These are phyloP conservation scores for Synanthedon vespiformis DNA, from an alignment of 2,888 invertebrate species.

Conservation along the genomic window DNA sequence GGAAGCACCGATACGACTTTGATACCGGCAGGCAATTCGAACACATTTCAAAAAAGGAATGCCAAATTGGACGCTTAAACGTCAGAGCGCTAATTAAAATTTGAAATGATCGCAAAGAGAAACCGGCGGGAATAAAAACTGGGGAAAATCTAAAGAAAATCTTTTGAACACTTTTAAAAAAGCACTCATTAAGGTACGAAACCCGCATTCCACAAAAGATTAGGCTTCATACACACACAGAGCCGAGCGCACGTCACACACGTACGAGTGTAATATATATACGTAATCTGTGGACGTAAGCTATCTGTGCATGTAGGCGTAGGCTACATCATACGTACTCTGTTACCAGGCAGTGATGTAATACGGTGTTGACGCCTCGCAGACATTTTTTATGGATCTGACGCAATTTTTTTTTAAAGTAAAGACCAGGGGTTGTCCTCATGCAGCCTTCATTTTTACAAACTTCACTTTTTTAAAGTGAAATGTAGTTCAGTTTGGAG, in stretches of 20 bases:
- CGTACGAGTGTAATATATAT: not conserved
- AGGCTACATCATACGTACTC: slow-evolving; percentile 8
- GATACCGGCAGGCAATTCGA: no score
- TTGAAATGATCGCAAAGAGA: not conserved
- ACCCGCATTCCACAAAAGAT: slow-evolving; percentile 66
- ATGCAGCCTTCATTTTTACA: slow-evolving; percentile 1
- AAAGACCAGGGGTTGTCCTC: slow-evolving; percentile 31
- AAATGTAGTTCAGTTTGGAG: no score
- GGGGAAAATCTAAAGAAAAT: not conserved
- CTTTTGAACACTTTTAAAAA: slow-evolving; percentile 58
- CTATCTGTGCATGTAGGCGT: slow-evolving; percentile 11
- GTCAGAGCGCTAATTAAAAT: not conserved
- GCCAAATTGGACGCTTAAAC: not conserved
- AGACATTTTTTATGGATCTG: slow-evolving; percentile 69
- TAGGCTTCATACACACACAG: slow-evolving; percentile 37
- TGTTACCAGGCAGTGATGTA: slow-evolving; percentile 44
- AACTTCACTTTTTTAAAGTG: not conserved
- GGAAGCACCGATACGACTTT: no score
- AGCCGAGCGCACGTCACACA: not conserved
- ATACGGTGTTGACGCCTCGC: slow-evolving; percentile 58
- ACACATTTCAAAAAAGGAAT: no score
- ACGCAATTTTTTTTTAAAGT: slow-evolving; percentile 65
- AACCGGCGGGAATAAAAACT: not conserved
- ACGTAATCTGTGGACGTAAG: not conserved
- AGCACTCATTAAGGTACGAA: slow-evolving; percentile 60